Conservation (phyloP, 1,140 invertebrate genomes). For the Goniozus legneri region DNA sequence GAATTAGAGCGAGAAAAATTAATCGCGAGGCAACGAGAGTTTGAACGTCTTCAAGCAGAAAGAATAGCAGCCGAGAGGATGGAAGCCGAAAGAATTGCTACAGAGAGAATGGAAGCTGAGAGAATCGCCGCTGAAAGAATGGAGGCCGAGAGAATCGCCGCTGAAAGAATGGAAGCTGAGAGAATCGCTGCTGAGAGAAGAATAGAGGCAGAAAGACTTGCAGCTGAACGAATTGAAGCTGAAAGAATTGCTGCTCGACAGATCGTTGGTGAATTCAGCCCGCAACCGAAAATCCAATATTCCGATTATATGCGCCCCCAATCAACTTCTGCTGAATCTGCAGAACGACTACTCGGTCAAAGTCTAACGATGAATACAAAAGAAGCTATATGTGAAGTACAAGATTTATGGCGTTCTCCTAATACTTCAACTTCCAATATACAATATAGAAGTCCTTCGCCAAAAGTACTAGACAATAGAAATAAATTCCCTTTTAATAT, state of each 20-base stretch:
- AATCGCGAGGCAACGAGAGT: constrained; percentile 26
- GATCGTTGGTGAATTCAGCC: constrained; percentile 37
- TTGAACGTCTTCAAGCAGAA: constrained; percentile 31
- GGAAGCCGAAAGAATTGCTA: constrained; percentile 28
- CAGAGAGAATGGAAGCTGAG: constrained; percentile 29
- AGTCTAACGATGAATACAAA: constrained; percentile 62
- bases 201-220: constrained; percentile 25
- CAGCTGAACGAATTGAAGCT: constrained; percentile 26
- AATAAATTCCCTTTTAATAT: constrained; percentile 55
- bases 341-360: constrained; percentile 44
- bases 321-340: constrained; percentile 28
- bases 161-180: constrained; percentile 26
- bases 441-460: constrained; percentile 29
- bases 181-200: constrained; percentile 26
- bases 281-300: constrained; percentile 37
- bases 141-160: constrained; percentile 26
- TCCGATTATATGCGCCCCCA: constrained; percentile 38
- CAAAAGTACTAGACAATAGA: constrained; percentile 33
- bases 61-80: constrained; percentile 25
- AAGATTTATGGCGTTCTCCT: constrained; percentile 48
- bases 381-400: constrained; percentile 52
- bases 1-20: constrained; percentile 25
- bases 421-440: constrained; percentile 12
- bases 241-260: constrained; percentile 29
- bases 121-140: constrained; percentile 26